Evolutionary conservation across 1,140 invertebrate genomes (phyloP), one percentile per base, ranked within the genome.

Genomic region (Drosophila ironensis): DNA sequence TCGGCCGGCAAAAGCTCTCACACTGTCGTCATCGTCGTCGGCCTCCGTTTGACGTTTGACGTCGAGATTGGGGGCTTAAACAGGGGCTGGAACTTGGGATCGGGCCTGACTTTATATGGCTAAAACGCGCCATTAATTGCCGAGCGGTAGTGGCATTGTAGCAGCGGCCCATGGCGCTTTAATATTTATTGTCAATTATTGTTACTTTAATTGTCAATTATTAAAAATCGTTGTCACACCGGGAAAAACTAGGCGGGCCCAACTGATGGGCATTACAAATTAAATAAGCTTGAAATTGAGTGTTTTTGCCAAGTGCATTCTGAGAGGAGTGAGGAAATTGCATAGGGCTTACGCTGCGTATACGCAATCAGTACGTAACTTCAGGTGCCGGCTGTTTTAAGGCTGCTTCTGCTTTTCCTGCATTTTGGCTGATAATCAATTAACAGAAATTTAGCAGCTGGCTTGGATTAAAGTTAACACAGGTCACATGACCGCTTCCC

Each of bases 121-220:
- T 78, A 78, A 84, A 78, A 84, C 59, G 78, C 73, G 78, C 80
- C 78, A 78, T 84, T 86, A 84, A 84, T 84, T 84, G 74, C 69
- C 30, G 12, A 16, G 59, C 48, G 19, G n/a, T 33, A 24, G 63
- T 40, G 19, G 60, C 45, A 48, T 61, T 33, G 30, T 33, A 33
- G 14, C 48, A 17, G 48, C 30, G 64, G 25, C 44, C 38, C 66
- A 70, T 60, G 56, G 56, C 56, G 56, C 52, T 86, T 78, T 78
- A 78, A 84, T 74, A 84, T 86, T 74, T 86, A 86, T 84, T 84
- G 78, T 86, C 78, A 84, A 84, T 84, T 84, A 84, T 84, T 86
- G 78, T 61, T 74, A 80, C 56, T 74, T 82, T 84, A 78, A 84
- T 86, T 84, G 78, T 86, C 78, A 84, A 84, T 84, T 84, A 84